Conservation (phyloP, 2,888 invertebrate species). For the Cristatella mucedo region DNA sequence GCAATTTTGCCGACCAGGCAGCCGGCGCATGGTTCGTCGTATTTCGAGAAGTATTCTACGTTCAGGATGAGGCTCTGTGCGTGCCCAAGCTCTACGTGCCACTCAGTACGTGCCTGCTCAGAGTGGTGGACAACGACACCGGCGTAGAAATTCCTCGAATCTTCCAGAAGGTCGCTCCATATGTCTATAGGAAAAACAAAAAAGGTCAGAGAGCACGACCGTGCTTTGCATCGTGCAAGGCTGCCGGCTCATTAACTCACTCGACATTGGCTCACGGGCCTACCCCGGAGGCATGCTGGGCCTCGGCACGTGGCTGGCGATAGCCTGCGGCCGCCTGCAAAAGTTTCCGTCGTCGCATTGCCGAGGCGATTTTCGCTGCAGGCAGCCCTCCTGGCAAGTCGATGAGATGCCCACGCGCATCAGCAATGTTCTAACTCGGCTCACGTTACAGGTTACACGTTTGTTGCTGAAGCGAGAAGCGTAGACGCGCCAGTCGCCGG, state of each 20-base stretch:
- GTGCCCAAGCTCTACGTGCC: conserved; percentile 32
- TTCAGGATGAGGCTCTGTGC: conserved; percentile 31
- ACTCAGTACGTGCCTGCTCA: conserved; percentile 29
- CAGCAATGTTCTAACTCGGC: too few species aligned
- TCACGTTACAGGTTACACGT: conserved; percentile 35
- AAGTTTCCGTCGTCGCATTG: too few species aligned
- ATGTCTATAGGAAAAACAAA: conserved; percentile 36
- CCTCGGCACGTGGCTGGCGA: too few species aligned
- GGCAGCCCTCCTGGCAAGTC: too few species aligned
- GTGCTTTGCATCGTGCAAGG: too few species aligned
- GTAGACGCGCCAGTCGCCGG: conserved; percentile 23
- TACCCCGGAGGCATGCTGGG: too few species aligned
- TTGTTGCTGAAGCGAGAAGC: conserved; percentile 34
- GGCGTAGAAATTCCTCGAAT: conserved; percentile 34
- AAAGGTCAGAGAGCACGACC: too few species aligned
- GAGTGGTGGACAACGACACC: conserved; percentile 38
- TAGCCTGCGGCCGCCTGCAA: too few species aligned
- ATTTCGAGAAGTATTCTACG: conserved; percentile 35
- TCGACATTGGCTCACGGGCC: too few species aligned
- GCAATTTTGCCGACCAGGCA: conserved; percentile 31
- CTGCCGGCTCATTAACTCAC: too few species aligned
- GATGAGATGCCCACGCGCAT: too few species aligned
- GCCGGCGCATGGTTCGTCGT: conserved; percentile 37
- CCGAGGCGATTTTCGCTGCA: too few species aligned
- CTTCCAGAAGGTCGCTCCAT: conserved; percentile 37